Conservation (phyloP, 2,113 vertebrate genomes). For the Takifugu flavidus region DNA sequence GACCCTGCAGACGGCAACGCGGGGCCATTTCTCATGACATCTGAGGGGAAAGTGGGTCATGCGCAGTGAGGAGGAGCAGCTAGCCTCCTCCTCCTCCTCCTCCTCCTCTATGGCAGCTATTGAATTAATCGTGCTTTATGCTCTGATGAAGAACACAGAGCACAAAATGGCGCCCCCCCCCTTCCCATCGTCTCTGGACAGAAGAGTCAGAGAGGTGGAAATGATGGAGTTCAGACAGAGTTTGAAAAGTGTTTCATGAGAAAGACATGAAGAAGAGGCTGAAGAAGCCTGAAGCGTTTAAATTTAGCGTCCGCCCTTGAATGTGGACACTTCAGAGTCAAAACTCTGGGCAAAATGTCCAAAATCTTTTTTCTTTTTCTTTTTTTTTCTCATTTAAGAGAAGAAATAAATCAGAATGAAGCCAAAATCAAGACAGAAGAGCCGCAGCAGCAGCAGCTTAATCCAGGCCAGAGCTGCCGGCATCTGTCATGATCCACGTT, state of each 20-base stretch:
- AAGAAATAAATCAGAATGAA: too few relatives aligned
- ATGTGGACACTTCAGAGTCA: too few relatives aligned
- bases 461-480: conserved; percentile 61
- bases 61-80: conserved; percentile 79
- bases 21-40: conserved; percentile 69
- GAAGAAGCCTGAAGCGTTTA: not conserved
- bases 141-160: conserved; percentile 73
- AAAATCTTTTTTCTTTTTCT: conserved; percentile 18
- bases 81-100: conserved; percentile 77
- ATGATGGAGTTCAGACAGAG: conserved; percentile 6
- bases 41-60: conserved; percentile 92
- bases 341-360: not conserved
- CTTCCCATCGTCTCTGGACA: conserved; percentile 22
- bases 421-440: conserved; percentile 30
- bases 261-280: not conserved
- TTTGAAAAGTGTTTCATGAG: not conserved
- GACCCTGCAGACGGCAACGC: conserved; percentile 19
- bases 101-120: conserved; percentile 84
- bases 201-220: conserved; percentile 32
- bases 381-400: too few relatives aligned
- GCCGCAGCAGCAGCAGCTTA: conserved; percentile 20
- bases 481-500: conserved; percentile 67
- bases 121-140: conserved; percentile 95
- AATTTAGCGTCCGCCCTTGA: too few relatives aligned
- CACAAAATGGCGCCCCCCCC: conserved; percentile 66